Base-by-base conservation (phyloP, 2,888 invertebrate genomes). In the Poecilus cupreus region DNA sequence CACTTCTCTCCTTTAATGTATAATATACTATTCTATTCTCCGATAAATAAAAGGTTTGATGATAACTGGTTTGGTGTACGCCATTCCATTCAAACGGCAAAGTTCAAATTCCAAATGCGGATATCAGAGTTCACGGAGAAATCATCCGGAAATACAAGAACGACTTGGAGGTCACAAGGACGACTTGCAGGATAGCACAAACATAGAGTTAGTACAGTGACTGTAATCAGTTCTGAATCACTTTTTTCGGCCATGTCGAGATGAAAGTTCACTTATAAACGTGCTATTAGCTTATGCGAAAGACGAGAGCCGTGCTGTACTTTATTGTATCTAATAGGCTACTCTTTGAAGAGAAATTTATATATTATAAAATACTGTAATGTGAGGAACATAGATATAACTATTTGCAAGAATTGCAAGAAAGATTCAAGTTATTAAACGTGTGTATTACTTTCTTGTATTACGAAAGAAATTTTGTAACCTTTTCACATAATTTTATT, bases 81-180 rank as follows among this genome's bases (percentile, higher is more conserved):
- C 37, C 54, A 20, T 54, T 22, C n/a, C n/a, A 13, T 26, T n/a
- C 26, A 60, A 60, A 60, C 60, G 24, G 11, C 60, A 26, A 24
- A 60, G 60, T 60, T 60, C 60, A 24, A 24, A 24, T 60, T 60
- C 60, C 60, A n/a, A 24, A 60, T 60, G 26, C 20, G 60, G 60
- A 60, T 16, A 60, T 32, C 24, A 60, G 6, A 60, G 60, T 60
- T 60, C 60, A 60, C 24, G 60, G 60, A 60, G 60, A 60, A 60
- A 60, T 60, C 32, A 32, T 32, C 32, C 24, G 26, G 26, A 26
- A 60, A 24, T 26, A 16, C 20, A 60, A 60, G 10, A 26, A 11
- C 54, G 18, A 18, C 20, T n/a, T 20, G 8, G 22, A 60, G 60
- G 60, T 60, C 32, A 60, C 20, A 20, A 60, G 13, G 60, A 60